A percentile compares a stretch with the other conserved stretches of the same genome.
Evolutionary conservation across 2,113 vertebrate species (phyloP).

Genomic region (Oreotrochilus melanogaster): DNA sequence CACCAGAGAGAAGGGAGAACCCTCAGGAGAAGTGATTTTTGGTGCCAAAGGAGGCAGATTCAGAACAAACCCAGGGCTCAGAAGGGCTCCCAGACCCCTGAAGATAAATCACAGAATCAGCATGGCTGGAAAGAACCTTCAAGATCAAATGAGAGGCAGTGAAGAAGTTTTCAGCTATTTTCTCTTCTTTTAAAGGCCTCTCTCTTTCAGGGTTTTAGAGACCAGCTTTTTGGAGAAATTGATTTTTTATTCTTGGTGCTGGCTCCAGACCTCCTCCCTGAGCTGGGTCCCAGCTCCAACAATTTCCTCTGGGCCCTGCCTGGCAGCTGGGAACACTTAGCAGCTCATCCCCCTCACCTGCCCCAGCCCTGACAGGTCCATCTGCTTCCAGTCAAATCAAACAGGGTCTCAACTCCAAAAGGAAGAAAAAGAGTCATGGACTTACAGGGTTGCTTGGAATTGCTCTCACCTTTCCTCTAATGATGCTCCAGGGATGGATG

Average conservation of each 20-base stretch:
- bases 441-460: background rate
- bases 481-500: background rate
- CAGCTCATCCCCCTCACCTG: conserved; percentile 80
- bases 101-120: background rate
- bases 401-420: background rate
- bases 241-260: conserved; percentile 9
- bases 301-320: conserved; percentile 68
- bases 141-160: background rate
- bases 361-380: conserved; percentile 65
- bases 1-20: background rate
- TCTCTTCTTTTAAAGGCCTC: background rate
- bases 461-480: background rate
- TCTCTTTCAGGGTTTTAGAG: background rate
- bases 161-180: background rate
- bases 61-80: background rate
- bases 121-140: no score
- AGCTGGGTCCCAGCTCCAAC: conserved; percentile 31
- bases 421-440: background rate
- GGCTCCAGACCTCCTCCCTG: conserved; percentile 41
- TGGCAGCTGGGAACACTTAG: conserved; percentile 80
- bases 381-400: conserved; percentile 76
- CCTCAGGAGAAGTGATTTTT: background rate
- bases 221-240: background rate
- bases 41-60: background rate
- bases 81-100: background rate